Conservation (phyloP, 1,140 invertebrate species). For the Drosophila nasuta region DNA sequence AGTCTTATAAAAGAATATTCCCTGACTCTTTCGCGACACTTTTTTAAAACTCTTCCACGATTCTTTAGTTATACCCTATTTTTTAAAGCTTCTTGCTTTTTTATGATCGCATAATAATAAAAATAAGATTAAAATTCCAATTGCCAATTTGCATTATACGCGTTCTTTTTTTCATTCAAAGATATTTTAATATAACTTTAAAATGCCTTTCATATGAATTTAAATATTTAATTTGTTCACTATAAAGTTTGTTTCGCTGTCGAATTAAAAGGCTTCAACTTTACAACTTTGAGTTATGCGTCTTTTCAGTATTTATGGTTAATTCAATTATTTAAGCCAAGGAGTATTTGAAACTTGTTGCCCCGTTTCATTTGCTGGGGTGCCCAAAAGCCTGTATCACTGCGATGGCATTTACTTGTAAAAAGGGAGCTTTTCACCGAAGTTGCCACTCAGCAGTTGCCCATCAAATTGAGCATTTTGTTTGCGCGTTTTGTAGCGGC, state of each 20-base stretch:
- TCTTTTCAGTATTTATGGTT: constrained; percentile 10
- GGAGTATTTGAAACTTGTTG: constrained; percentile 15
- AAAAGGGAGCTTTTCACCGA: constrained; percentile 5
- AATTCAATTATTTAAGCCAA: constrained; percentile 34
- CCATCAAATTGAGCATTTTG: constrained; percentile 64
- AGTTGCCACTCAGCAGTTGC: constrained; percentile 41
- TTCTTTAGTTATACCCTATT: too few relatives aligned
- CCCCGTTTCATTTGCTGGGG: neutral
- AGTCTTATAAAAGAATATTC: too few relatives aligned
- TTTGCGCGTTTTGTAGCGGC: constrained; percentile 45
- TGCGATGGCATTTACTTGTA: constrained; percentile 5
- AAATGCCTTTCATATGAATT: too few relatives aligned
- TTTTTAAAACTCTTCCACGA: too few relatives aligned
- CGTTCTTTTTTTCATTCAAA: too few relatives aligned
- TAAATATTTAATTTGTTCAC: neutral
- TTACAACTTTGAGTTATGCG: neutral
- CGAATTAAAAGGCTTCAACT: constrained; percentile 11
- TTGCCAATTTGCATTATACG: too few relatives aligned
- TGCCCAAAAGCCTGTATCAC: constrained; percentile 1
- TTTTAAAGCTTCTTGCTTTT: too few relatives aligned
- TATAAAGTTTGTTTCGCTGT: neutral
- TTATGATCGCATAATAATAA: too few relatives aligned
- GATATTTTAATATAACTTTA: too few relatives aligned
- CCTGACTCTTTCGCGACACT: too few relatives aligned
- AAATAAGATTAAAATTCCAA: too few relatives aligned